Conservation (phyloP, 37 sponge, comb jelly and placozoan species). For the Cladorhizidae sp. region DNA sequence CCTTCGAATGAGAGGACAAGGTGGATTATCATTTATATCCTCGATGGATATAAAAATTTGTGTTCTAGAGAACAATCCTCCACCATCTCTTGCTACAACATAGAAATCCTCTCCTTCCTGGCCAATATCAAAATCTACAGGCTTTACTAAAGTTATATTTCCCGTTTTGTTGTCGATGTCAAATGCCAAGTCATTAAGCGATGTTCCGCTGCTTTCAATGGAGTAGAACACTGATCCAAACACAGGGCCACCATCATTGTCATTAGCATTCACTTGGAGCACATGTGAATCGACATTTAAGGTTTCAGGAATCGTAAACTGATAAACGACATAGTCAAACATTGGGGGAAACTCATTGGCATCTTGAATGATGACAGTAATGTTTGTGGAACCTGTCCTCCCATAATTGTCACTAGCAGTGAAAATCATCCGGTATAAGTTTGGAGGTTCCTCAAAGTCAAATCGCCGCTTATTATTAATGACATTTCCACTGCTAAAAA, state of each 20-base stretch:
- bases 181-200: slow-evolving; percentile 22
- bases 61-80: slow-evolving; percentile 9
- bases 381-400: slow-evolving; percentile 21
- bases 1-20: slow-evolving; percentile 10
- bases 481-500: slow-evolving; percentile 13
- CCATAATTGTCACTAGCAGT: slow-evolving; percentile 36
- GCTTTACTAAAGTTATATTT: not conserved
- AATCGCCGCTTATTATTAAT: slow-evolving; percentile 28
- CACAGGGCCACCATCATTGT: slow-evolving; percentile 43
- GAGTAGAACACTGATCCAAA: slow-evolving; percentile 28
- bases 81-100: slow-evolving; percentile 43
- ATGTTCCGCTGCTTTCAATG: not conserved
- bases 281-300: slow-evolving; percentile 23
- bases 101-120: slow-evolving; percentile 40
- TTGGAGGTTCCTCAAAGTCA: slow-evolving; percentile 34
- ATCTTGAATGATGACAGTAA: slow-evolving; percentile 42
- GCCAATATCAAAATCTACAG: slow-evolving; percentile 44
- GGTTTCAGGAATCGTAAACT: slow-evolving; percentile 19
- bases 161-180: slow-evolving; percentile 32
- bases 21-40: slow-evolving; percentile 77
- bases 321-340: slow-evolving; percentile 19
- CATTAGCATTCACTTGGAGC: slow-evolving; percentile 41
- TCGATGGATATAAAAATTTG: slow-evolving; percentile 34
- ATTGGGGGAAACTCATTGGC: slow-evolving; percentile 52
- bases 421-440: slow-evolving; percentile 10